Conservation (phyloP, 2,113 vertebrate species). For the Trinectes maculatus region DNA sequence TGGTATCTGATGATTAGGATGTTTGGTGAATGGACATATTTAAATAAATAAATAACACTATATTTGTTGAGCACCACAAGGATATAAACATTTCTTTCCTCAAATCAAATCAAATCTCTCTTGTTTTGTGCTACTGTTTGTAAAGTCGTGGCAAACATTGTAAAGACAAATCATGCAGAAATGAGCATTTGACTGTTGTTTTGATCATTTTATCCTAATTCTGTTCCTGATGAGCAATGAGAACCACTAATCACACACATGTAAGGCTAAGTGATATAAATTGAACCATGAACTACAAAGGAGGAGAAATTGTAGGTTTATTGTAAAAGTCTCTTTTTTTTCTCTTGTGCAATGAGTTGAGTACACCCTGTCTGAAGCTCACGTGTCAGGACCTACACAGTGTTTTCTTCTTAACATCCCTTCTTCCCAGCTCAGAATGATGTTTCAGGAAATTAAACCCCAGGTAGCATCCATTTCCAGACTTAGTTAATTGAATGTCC, state of each 20-base stretch:
- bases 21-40: too few species aligned
- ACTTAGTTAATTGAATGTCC: slow-evolving; percentile 66
- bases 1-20: too few species aligned
- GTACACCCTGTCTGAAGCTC: slow-evolving; percentile 56
- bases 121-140: too few species aligned
- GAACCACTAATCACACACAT: background rate
- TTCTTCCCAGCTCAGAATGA: slow-evolving; percentile 63
- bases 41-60: too few species aligned
- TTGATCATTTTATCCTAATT: background rate
- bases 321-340: slow-evolving; percentile 77
- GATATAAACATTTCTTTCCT: too few species aligned
- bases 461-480: slow-evolving; percentile 60
- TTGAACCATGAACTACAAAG: slow-evolving; percentile 49
- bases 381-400: slow-evolving; percentile 37
- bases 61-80: too few species aligned
- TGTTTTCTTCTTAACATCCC: slow-evolving; percentile 56
- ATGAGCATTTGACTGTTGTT: background rate
- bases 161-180: background rate
- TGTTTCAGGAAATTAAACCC: slow-evolving; percentile 77
- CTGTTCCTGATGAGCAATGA: background rate
- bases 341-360: slow-evolving; percentile 67
- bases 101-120: too few species aligned
- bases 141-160: background rate
- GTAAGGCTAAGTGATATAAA: slow-evolving; percentile 40
- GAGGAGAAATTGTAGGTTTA: slow-evolving; percentile 59